Evolutionary conservation across 2,888 invertebrate genomes (phyloP), one percentile per base, ranked within the genome.

Genomic region (Lepidonotus clava): DNA sequence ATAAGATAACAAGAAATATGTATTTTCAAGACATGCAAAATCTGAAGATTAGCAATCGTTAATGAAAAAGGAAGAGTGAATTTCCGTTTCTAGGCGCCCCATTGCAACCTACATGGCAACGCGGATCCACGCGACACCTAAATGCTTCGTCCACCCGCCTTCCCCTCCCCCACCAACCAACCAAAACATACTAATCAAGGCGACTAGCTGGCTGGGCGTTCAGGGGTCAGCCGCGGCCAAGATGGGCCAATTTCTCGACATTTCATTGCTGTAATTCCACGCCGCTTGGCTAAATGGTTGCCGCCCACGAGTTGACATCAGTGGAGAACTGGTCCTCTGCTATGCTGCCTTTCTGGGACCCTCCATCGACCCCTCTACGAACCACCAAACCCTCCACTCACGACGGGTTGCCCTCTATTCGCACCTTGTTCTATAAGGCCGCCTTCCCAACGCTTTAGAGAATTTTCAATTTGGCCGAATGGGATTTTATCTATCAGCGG

Each of bases 121-220:
- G 8, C 46, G 46, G 46, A 8, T 18, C 46, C 8, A 8, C 46
- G 8, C 66, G n/a, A 8, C 32, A 8, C 66, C 66, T 28, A 8
- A 6, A 8, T 66, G 66, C 66, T n/a, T n/a, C 24, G 24, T 24
- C 24, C 66, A 6, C 14, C 71, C 71, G 11, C 28, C 34, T 36
- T 71, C 34, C n/a, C n/a, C n/a, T 28, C 5, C 77, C 24, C 77
- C n/a, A n/a, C 1, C 5, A 21, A 6, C 40, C 4, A 8, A 40
- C 77, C 77, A 38, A 77, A 32, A 77, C 77, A 77, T 77, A 40
- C 77, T 40, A 77, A 77, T 77, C 77, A 77, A 40, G 40, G 32
- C 66, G 66, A 5, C 28, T 40, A n/a, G 5, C 24, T 24, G 6
- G 40, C 77, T 32, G 38, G 40, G n/a, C 41, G 5, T 5, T 1